A percentile compares a stretch with the other conserved stretches of the same genome.
Conservation (phyloP, 2,888 invertebrate genomes). For the Standfussiana lucernea region DNA sequence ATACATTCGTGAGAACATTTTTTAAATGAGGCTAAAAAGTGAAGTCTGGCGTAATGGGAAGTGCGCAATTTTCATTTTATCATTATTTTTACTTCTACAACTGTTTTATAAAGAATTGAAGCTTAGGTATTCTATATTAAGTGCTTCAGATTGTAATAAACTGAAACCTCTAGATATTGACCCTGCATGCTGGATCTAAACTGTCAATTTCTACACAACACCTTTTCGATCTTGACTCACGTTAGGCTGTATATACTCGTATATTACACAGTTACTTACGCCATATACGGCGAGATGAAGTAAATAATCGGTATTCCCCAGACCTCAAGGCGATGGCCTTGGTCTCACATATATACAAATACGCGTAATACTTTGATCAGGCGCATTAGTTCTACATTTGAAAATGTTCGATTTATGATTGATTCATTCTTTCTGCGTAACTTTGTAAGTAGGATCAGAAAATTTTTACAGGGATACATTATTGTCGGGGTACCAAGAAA, state of each 20-base stretch:
- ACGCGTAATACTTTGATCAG: constrained; percentile 1
- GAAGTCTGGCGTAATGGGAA: no score
- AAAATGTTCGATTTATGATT: constrained; percentile 8
- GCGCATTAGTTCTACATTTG: constrained; percentile 18
- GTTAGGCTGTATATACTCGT: constrained; percentile 2
- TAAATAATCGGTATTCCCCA: constrained; percentile 62
- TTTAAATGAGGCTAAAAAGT: no score
- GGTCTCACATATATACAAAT: constrained; percentile 17
- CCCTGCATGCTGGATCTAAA: neutral
- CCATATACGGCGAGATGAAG: constrained; percentile 27
- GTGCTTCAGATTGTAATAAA: neutral
- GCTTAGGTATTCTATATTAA: neutral
- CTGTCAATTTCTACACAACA: neutral
- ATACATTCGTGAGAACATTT: neutral
- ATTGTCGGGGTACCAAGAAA: neutral
- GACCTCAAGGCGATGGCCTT: constrained; percentile 44
- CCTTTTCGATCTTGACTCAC: constrained; percentile 11
- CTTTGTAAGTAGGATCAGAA: neutral
- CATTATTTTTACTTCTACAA: neutral
- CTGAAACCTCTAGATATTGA: neutral
- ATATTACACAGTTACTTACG: constrained; percentile 7
- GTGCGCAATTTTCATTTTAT: neutral
- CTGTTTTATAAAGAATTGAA: neutral
- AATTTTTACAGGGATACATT: neutral
- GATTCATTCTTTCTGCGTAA: neutral